These are phyloP conservation scores for Hylaeus volcanicus DNA, from an alignment of 1,140 invertebrate genomes.

Conservation along the genomic window DNA sequence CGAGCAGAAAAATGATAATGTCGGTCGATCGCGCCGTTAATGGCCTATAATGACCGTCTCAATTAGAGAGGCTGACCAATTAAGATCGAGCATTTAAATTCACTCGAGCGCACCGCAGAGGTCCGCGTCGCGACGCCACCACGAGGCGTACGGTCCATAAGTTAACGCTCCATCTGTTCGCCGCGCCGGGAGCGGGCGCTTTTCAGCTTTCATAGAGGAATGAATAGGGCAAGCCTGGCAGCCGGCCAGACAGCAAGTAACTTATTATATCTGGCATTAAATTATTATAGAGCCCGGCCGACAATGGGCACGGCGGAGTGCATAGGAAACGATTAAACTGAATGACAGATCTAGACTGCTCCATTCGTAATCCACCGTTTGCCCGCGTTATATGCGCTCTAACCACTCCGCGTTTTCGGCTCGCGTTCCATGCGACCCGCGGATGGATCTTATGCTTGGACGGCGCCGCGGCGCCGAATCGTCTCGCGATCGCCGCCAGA, in stretches of 20 bases:
- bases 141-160: slow-evolving; percentile 74
- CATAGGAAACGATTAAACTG: slow-evolving; percentile 80
- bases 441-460: background rate
- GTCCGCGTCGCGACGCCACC: slow-evolving; percentile 32
- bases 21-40: slow-evolving; percentile 57
- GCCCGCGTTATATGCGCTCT: slow-evolving; percentile 33
- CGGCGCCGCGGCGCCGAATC: no score
- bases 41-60: slow-evolving; percentile 69
- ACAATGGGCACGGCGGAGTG: slow-evolving; percentile 78
- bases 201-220: slow-evolving; percentile 77
- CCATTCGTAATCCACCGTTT: slow-evolving; percentile 53
- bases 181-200: slow-evolving; percentile 59
- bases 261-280: slow-evolving; percentile 81
- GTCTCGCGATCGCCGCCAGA: no score
- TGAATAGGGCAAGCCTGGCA: slow-evolving; percentile 78
- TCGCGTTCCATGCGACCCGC: background rate
- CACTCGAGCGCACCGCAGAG: slow-evolving; percentile 48
- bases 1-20: slow-evolving; percentile 27
- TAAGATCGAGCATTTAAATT: slow-evolving; percentile 70
- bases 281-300: slow-evolving; percentile 78
- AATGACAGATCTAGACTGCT: slow-evolving; percentile 71
- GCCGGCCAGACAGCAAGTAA: slow-evolving; percentile 79
- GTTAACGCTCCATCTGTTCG: slow-evolving; percentile 76
- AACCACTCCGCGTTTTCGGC: slow-evolving; percentile 10
- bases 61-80: slow-evolving; percentile 72